Base-by-base conservation (phyloP, 2,888 invertebrate species). In the Psylliodes chrysocephalus region DNA sequence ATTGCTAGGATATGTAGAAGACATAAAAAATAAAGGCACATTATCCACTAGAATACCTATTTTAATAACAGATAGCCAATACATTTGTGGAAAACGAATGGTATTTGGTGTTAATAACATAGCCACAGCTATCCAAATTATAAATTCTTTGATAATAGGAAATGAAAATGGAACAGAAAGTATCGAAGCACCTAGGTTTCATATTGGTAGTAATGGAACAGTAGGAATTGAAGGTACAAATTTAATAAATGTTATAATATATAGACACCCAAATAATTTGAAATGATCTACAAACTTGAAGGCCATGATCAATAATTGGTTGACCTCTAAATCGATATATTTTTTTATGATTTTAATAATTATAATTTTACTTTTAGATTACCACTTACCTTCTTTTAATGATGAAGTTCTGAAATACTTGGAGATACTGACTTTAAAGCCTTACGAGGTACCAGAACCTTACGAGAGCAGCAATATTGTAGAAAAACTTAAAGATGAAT, bases 391-490 rank as follows among this genome's bases (percentile, higher is more conserved):
- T 1, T 64, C 70, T 12, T 82, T 84, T 64, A 72, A 71, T 44
- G 73, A 78, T 12, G 79, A 78, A 38, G 73, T 78, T 1, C 60
- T 80, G n/a, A 67, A 75, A 30, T 73, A 77, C 63, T 69, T 83
- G 33, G 71, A 79, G 61, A 71, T 74, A 33, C 66, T 74, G 2
- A 64, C 71, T 52, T 64, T 73, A 5, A 73, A 73, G 65, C 73
- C 81, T 35, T 68, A 74, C 40, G 67, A 72, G 38, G 71, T 81
- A 30, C 64, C 76, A 22, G 79, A 79, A 69, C 87, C 87, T 0
- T 87, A 86, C 73, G 81, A 84, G 57, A 89, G 90, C 68, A 86
- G 89, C 61, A 91, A 91, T 83, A 84, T 89, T 59, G 87, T 91
- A 62, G 86, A 87, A 74, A 90, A 91, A 82, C 76, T 82, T 18